Conservation (phyloP, 2,888 invertebrate genomes). For the Amblyteles armatorius region DNA sequence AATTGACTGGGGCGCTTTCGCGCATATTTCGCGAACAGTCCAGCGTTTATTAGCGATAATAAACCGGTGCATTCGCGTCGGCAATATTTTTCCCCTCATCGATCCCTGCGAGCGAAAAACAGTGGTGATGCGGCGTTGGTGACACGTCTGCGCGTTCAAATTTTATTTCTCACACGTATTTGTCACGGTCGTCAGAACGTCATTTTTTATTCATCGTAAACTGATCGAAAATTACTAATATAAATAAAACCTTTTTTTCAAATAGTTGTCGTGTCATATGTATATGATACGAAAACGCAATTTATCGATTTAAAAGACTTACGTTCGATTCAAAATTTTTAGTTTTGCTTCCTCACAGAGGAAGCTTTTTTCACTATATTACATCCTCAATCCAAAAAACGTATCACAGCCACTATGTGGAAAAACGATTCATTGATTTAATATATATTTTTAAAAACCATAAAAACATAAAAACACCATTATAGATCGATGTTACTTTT, state of each 20-base stretch:
- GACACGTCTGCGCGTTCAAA: neutral
- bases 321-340: too few relatives aligned
- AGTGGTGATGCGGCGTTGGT: neutral
- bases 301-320: too few relatives aligned
- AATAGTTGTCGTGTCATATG: neutral
- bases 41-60: conserved; percentile 5
- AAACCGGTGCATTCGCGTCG: neutral
- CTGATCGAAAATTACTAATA: neutral
- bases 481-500: neutral
- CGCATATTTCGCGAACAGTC: conserved; percentile 2
- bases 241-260: neutral
- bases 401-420: too few relatives aligned
- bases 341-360: too few relatives aligned
- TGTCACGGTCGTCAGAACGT: neutral
- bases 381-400: too few relatives aligned
- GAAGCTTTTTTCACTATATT: too few relatives aligned
- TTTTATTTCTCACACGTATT: neutral
- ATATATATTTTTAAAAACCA: neutral
- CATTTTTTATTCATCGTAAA: neutral
- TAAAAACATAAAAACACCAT: neutral
- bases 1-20: conserved; percentile 9
- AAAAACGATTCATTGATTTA: neutral
- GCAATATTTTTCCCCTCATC: conserved; percentile 6
- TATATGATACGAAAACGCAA: too few relatives aligned
- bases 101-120: neutral